Base-by-base conservation (phyloP, 2,888 invertebrate species). In the Noctua pronuba region DNA sequence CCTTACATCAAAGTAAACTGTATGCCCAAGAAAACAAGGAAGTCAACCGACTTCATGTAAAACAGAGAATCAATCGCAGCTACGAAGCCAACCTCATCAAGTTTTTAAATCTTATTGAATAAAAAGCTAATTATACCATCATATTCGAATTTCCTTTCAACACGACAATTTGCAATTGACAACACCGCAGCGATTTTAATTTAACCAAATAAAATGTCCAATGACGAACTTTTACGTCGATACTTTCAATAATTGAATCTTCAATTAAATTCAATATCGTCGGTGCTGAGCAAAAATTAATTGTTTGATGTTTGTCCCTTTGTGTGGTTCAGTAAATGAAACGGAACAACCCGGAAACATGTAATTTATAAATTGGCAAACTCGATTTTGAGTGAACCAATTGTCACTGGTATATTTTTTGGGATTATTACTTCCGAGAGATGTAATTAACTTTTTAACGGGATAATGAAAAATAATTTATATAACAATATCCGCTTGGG, bases 351-450 rank as follows among this genome's bases (percentile, higher is more conserved):
- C n/a, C 38, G 67, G n/a, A 72, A 83, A 73, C 52, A 46, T 72
- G 73, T 83, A 60, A 86, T 86, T 83, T 82, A 28, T 69, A 82
- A 85, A 82, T 82, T 77, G 77, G 65, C 13, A 69, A 81, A 86
- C 60, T 74, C 77, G 77, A 86, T 83, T 74, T 74, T 35, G 55
- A 31, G 55, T 66, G 44, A 58, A 49, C 16, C 41, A 73, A 62
- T 75, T 62, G 38, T 8, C 18, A 58, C 58, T 62, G 38, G 16
- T 49, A 68, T 41, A 44, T 62, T 80, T 38, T 79, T 71, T 49
- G 58, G 38, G 46, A 66, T 79, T 49, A 76, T 75, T 76, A 60
- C 35, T 66, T 66, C 35, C 16, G 16, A 79, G 35, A 58, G 18
- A 35, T 18, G 41, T 66, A 66, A 79, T 66, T 75, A 75, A 66